Conservation (phyloP, 2,113 vertebrate genomes). For the Centropus bengalensis region DNA sequence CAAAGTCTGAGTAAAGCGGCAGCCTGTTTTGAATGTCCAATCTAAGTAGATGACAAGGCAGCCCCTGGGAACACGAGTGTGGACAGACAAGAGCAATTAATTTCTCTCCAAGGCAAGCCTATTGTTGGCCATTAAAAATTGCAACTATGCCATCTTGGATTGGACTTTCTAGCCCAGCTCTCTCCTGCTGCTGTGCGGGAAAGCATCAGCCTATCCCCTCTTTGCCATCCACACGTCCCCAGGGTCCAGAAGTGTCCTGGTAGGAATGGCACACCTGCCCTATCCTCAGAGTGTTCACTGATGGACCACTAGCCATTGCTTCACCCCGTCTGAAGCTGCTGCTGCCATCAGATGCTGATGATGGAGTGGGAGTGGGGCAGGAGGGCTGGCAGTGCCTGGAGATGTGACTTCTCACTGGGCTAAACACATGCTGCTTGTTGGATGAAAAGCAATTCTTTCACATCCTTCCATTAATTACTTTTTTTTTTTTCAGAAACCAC, state of each 20-base stretch:
- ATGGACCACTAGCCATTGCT: rapidly evolving
- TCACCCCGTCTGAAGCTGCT: neutral
- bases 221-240: neutral
- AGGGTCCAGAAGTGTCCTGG: neutral
- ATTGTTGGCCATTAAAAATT: neutral
- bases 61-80: neutral
- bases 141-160: rapidly evolving
- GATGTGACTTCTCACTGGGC: neutral
- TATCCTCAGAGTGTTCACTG: neutral
- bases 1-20: neutral
- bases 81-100: neutral
- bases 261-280: rapidly evolving
- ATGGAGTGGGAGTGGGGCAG: too few relatives aligned
- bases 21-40: neutral
- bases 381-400: neutral
- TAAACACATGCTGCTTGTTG: rapidly evolving
- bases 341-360: rapidly evolving
- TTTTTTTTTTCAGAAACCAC: conserved; percentile 40
- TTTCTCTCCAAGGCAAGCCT: neutral
- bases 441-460: neutral
- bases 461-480: neutral
- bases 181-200: neutral
- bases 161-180: neutral
- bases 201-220: too few relatives aligned
- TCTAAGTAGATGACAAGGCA: neutral